These are phyloP conservation scores for Limnephilus lunatus DNA, from an alignment of 2,888 invertebrate species.

Conservation along the genomic window DNA sequence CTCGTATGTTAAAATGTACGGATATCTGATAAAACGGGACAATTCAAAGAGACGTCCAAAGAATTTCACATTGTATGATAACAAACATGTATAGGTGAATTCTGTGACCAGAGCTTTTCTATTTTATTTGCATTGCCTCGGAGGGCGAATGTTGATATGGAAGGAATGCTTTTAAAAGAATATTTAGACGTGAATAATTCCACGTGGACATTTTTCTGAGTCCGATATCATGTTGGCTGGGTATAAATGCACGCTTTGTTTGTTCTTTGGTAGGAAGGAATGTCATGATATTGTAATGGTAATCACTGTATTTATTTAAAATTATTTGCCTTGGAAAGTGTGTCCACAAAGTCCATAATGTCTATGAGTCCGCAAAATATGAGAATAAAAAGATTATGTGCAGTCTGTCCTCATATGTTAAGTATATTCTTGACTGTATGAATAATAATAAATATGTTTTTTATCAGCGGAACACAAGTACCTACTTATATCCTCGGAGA, in stretches of 20 bases:
- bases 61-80: conserved; percentile 34
- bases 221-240: background rate
- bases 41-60: conserved; percentile 29
- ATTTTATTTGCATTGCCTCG: conserved; percentile 29
- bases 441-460: no score
- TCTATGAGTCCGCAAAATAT: background rate
- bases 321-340: background rate
- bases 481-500: no score
- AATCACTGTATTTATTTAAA: background rate
- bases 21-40: background rate
- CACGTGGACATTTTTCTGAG: background rate
- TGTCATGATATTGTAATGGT: background rate
- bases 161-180: conserved; percentile 23
- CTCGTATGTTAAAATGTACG: background rate
- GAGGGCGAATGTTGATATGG: conserved; percentile 32
- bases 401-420: no score
- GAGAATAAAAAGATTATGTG: no score
- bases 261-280: background rate
- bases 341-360: background rate
- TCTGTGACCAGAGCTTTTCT: conserved; percentile 19
- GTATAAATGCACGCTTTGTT: background rate
- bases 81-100: background rate
- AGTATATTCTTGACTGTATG: no score
- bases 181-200: background rate
- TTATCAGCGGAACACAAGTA: no score